A percentile compares a stretch with the other conserved stretches of the same genome.
These are phyloP conservation scores for Sminthurides aquaticus DNA, from an alignment of 2,888 invertebrate species.

Conservation along the genomic window DNA sequence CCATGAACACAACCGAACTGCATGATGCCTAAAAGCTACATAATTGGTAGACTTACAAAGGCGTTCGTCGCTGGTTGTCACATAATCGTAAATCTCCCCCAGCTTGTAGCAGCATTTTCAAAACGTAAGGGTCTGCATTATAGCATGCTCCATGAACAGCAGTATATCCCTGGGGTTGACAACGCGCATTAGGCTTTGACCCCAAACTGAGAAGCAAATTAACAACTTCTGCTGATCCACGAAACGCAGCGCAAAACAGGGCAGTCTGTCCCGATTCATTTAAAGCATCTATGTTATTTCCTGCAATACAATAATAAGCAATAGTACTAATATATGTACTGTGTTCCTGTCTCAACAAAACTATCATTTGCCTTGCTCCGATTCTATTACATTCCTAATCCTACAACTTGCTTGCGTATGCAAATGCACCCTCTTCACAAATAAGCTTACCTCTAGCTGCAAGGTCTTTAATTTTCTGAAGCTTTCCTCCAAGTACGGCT, in stretches of 20 bases:
- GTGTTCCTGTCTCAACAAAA: not conserved
- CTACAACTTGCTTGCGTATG: not conserved
- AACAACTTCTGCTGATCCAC: constrained; percentile 45
- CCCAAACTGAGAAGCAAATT: constrained; percentile 46
- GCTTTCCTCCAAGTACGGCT: constrained; percentile 31
- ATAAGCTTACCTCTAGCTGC: constrained; percentile 22
- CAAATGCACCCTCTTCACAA: not conserved
- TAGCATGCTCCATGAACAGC: constrained; percentile 49
- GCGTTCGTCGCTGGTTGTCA: constrained; percentile 47
- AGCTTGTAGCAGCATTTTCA: constrained; percentile 46
- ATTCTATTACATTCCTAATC: too few species aligned
- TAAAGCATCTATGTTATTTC: constrained; percentile 45
- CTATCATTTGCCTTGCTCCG: too few species aligned
- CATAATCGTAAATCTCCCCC: constrained; percentile 49
- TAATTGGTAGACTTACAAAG: constrained; percentile 33
- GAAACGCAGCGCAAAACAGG: constrained; percentile 48
- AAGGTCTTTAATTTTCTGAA: constrained; percentile 29
- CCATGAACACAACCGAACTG: not conserved
- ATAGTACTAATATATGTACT: too few species aligned
- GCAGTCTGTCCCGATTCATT: constrained; percentile 47
- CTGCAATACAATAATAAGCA: too few species aligned
- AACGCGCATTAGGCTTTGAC: constrained; percentile 49
- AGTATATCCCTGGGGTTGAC: constrained; percentile 46
- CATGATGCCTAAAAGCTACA: not conserved
- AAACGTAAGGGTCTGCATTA: constrained; percentile 45